Evolutionary conservation across 2,113 vertebrate species (phyloP).

Genomic region (Himantopus leucocephalus): DNA sequence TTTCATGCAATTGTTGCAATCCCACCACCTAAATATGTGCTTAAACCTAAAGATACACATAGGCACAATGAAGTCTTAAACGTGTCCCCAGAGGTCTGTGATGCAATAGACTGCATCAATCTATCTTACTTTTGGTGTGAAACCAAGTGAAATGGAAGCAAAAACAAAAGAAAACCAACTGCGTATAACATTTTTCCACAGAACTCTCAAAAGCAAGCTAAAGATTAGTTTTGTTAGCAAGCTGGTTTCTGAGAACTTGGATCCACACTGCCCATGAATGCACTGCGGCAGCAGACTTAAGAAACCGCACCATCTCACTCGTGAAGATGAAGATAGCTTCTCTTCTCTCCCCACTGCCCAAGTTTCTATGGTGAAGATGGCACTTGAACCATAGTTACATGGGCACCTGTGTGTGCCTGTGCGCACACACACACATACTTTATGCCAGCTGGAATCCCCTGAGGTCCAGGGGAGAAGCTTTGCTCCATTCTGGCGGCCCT

Average conservation of each 20-base stretch:
- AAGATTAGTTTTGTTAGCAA: background rate
- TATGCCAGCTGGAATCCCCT: background rate
- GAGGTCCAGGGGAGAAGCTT: background rate
- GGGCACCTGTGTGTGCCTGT: no score
- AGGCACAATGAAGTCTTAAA: background rate
- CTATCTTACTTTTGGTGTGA: background rate
- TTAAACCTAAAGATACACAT: background rate
- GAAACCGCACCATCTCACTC: background rate
- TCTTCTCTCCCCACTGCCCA: background rate
- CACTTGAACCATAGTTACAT: background rate
- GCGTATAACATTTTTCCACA: background rate
- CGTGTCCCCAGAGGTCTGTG: background rate
- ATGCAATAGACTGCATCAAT: background rate
- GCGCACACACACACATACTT: background rate
- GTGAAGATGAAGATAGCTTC: background rate
- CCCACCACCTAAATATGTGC: background rate
- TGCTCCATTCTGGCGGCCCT: background rate
- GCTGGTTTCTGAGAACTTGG: background rate
- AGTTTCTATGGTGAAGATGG: background rate
- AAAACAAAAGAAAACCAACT: background rate
- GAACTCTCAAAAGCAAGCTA: background rate
- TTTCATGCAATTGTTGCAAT: background rate
- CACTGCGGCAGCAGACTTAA: background rate
- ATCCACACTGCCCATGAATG: background rate
- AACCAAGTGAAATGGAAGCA: background rate